These are phyloP conservation scores for Drosophila orosa DNA, from an alignment of 1,140 invertebrate genomes.

Conservation along the genomic window DNA sequence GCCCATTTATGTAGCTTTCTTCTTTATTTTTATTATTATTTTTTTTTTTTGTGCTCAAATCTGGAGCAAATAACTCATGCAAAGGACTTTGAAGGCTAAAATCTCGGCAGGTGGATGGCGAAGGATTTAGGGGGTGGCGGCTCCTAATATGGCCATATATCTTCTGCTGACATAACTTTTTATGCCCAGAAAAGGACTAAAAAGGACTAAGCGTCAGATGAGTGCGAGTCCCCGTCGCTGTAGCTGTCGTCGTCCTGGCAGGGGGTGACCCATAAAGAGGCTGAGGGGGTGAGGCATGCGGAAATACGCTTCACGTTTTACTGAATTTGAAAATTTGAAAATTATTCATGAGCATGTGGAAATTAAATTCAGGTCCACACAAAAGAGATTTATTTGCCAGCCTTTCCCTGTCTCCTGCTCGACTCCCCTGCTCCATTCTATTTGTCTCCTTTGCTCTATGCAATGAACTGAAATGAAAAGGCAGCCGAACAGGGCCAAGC, in stretches of 20 bases:
- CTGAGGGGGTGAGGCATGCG: conserved; percentile 20
- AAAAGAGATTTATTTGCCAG: conserved; percentile 80
- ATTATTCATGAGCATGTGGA: conserved; percentile 83
- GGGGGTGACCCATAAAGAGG: conserved; percentile 15
- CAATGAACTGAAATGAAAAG: conserved; percentile 70
- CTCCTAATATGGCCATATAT: conserved; percentile 77
- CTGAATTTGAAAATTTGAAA: conserved; percentile 82
- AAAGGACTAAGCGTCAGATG: conserved; percentile 51
- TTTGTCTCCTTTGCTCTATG: conserved; percentile 41
- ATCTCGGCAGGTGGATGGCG: conserved; percentile 44
- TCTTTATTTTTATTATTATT: neutral
- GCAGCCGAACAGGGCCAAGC: conserved; percentile 50
- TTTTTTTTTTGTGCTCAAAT: conserved; percentile 18
- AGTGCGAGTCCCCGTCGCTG: conserved; percentile 26
- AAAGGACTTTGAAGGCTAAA: conserved; percentile 53
- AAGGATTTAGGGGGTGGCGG: conserved; percentile 29
- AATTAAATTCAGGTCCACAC: conserved; percentile 82
- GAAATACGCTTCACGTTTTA: conserved; percentile 82
- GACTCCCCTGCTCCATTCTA: neutral
- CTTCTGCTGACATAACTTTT: conserved; percentile 79
- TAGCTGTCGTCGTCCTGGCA: conserved; percentile 24
- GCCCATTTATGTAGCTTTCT: conserved; percentile 10
- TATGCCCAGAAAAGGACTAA: conserved; percentile 64
- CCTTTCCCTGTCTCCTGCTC: conserved; percentile 13
- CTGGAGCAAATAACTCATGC: conserved; percentile 63